These are phyloP conservation scores for Hemithea aestivaria DNA, from an alignment of 2,888 invertebrate species.

Conservation along the genomic window DNA sequence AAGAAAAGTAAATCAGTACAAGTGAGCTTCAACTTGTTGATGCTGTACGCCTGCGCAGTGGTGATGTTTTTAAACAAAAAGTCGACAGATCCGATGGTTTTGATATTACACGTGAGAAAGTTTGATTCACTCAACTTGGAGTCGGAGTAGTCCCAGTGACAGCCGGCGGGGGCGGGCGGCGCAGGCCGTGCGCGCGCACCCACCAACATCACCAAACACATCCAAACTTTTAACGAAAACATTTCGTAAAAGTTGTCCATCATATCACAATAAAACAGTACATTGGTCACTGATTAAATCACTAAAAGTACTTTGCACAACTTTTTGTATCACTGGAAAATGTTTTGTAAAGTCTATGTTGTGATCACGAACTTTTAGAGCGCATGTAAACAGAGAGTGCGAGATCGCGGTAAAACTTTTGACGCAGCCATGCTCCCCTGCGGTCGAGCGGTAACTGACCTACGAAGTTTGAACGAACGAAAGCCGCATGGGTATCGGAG, in stretches of 20 bases:
- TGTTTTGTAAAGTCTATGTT: conserved; percentile 52
- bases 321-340: conserved; percentile 55
- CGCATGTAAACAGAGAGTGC: conserved; percentile 74
- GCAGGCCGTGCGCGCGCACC: conserved; percentile 77
- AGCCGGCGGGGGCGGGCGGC: conserved; percentile 83
- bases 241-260: conserved; percentile 69
- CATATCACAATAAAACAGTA: conserved; percentile 65
- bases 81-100: conserved; percentile 85
- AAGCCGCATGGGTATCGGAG: conserved; percentile 72
- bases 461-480: conserved; percentile 79
- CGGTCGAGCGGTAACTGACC: conserved; percentile 80
- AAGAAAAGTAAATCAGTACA: conserved; percentile 87
- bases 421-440: conserved; percentile 78
- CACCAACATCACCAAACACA: conserved; percentile 66
- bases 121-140: conserved; percentile 78
- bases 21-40: conserved; percentile 83
- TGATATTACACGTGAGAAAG: conserved; percentile 84
- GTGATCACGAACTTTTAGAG: conserved; percentile 60
- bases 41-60: conserved; percentile 83
- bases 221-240: conserved; percentile 77
- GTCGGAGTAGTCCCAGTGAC: conserved; percentile 84
- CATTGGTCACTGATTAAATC: conserved; percentile 65
- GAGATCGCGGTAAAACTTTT: conserved; percentile 72
- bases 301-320: conserved; percentile 49
- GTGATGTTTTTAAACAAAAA: conserved; percentile 85